Evolutionary conservation across 2,888 invertebrate genomes (phyloP).

Genomic region (Diplazon laetatorius): DNA sequence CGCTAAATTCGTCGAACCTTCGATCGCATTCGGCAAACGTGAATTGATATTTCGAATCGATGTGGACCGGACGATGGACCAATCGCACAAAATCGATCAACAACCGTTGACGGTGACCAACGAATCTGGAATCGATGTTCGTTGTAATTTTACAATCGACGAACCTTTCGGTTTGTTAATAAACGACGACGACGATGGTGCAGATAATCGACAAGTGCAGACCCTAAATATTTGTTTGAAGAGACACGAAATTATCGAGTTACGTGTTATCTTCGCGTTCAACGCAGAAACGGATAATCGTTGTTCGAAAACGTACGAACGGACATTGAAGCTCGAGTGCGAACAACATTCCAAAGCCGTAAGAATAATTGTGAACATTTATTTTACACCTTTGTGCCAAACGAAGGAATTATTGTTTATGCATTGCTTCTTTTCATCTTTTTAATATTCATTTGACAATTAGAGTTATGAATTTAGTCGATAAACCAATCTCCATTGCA

Average conservation of each 20-base stretch:
- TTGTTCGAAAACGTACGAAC: slow-evolving; percentile 70
- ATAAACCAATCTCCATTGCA: too few species aligned
- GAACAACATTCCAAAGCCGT: slow-evolving; percentile 81
- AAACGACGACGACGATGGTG: slow-evolving; percentile 61
- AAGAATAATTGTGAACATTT: too few species aligned
- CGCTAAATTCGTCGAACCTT: slow-evolving; percentile 86
- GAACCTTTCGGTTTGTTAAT: slow-evolving; percentile 82
- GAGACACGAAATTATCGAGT: slow-evolving; percentile 61
- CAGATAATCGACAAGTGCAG: too few species aligned
- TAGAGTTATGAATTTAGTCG: too few species aligned
- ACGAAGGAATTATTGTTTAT: too few species aligned
- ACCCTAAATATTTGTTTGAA: slow-evolving; percentile 66
- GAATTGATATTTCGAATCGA: slow-evolving; percentile 84
- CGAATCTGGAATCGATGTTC: slow-evolving; percentile 83
- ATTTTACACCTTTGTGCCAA: too few species aligned
- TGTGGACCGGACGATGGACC: slow-evolving; percentile 82
- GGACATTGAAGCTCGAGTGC: slow-evolving; percentile 78
- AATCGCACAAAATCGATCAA: slow-evolving; percentile 83
- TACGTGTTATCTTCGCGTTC: slow-evolving; percentile 74
- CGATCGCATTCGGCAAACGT: slow-evolving; percentile 83
- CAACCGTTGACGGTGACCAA: slow-evolving; percentile 85
- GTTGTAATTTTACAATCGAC: slow-evolving; percentile 83
- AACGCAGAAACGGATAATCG: slow-evolving; percentile 58
- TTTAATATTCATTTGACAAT: too few species aligned
- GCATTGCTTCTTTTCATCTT: too few species aligned